Percentiles rank a stretch among this genome's conserved stretches.
Conservation (phyloP, 2,113 vertebrate genomes). For the Lophura nycthemera region DNA sequence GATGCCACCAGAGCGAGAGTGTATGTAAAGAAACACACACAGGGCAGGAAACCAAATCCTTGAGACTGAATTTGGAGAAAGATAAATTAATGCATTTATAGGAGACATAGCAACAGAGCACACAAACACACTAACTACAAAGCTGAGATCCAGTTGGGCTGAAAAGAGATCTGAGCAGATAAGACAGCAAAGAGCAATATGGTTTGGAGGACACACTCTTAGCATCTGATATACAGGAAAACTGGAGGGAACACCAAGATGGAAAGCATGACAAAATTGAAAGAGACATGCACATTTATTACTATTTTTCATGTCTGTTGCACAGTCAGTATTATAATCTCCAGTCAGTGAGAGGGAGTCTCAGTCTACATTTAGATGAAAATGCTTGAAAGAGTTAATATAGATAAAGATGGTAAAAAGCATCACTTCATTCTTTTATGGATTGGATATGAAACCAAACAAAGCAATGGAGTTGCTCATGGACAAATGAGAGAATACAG, state of each 20-base stretch:
- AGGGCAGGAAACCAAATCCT: slow-evolving; percentile 14
- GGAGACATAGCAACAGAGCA: not conserved
- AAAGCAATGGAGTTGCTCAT: not conserved
- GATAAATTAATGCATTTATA: slow-evolving; percentile 27
- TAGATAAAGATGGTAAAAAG: not conserved
- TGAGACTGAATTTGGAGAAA: slow-evolving; percentile 22
- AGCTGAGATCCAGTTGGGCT: slow-evolving; percentile 3
- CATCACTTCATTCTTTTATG: not conserved
- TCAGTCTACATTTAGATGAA: not conserved
- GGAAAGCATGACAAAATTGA: slow-evolving; percentile 3
- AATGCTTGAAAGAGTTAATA: slow-evolving; percentile 4
- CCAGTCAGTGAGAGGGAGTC: not conserved
- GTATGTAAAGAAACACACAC: not conserved
- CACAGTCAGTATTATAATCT: not conserved
- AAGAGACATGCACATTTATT: not conserved
- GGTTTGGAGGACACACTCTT: not conserved
- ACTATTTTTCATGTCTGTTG: not conserved
- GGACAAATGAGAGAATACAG: not conserved
- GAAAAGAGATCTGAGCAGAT: not conserved
- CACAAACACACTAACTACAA: not conserved
- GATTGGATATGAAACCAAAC: not conserved
- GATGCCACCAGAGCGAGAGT: slow-evolving; percentile 3
- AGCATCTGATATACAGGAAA: not conserved
- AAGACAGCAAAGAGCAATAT: not conserved
- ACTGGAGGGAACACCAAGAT: not conserved